Evolutionary conservation across 2,113 vertebrate genomes (phyloP).

Genomic region (Potamarius usumacintae): DNA sequence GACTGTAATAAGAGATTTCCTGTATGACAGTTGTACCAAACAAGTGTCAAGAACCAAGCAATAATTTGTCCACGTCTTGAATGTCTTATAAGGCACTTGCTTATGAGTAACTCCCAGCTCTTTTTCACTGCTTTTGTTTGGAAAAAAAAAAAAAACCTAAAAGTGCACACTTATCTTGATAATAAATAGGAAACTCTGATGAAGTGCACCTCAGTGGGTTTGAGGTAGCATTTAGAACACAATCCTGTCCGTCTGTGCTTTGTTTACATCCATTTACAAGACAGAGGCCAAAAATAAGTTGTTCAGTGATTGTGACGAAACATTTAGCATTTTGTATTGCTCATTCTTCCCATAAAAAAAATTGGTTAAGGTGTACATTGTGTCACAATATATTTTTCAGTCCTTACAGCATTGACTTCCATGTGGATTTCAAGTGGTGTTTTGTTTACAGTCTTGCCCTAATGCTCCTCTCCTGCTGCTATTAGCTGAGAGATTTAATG

Average conservation of each 20-base stretch:
- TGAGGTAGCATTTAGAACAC: not conserved
- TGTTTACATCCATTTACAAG: slow-evolving; percentile 21
- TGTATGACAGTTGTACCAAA: not conserved
- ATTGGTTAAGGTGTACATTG: not conserved
- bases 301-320: not conserved
- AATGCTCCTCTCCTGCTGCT: slow-evolving; percentile 63
- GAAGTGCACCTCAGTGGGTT: not conserved
- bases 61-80: slow-evolving; percentile 37
- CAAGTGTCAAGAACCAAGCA: slow-evolving; percentile 31
- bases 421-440: slow-evolving; percentile 67
- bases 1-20: not conserved
- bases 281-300: not conserved
- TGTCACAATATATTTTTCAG: not conserved
- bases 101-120: not conserved
- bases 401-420: not conserved
- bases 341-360: not conserved
- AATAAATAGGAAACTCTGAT: not conserved
- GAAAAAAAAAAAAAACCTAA: not conserved
- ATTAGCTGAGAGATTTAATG: slow-evolving; percentile 73
- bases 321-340: not conserved
- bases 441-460: slow-evolving; percentile 72
- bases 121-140: not conserved
- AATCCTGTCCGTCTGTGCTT: not conserved
- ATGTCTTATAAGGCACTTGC: not conserved
- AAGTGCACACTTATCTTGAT: not conserved